Base-by-base conservation (phyloP, 2,113 vertebrate genomes). In the Orthonyx spaldingii region DNA sequence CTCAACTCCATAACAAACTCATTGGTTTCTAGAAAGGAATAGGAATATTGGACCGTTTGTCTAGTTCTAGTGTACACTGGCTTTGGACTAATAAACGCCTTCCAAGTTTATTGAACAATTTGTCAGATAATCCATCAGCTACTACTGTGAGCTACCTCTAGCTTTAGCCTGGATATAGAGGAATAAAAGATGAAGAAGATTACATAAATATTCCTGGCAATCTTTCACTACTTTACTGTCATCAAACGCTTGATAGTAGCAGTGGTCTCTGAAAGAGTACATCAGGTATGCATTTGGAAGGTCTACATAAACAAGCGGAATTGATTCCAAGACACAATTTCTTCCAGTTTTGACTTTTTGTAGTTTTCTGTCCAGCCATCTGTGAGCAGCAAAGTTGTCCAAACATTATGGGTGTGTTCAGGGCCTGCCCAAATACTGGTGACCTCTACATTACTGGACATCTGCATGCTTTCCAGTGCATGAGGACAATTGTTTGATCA, bases 31-130 rank as follows among this genome's bases (percentile, higher is more conserved):
- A 69, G 69, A 92, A 90, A 71, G 42, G 47, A 92, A 94, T 53
- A 84, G 42, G 47, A 44, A 60, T 92, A 68, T 41, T 76, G 81
- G 53, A 89, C 59, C 2, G 0, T 84, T 89, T 87, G 30, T 59
- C 44, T 87, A 60, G 12, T 75, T 86, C 42, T 72, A 50, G 44
- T 63, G 17, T 81, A 79, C 42, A 37, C 77, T 79, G 74, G 65
- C 61, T 52, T 92, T 89, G 18, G 56, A 53, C 49, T 92, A 83
- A 76, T 11, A 93, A 53, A 72, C 2, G 4, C 6, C 12, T 85
- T 95, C 85, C 90, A 94, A 86, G 86, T 69, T 35, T 90, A 82
- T 88, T 92, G 59, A 92, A 75, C 33, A 89, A 86, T 93, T 94
- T 90, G 57, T 90, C 55, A 71, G 44, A 70, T 71, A 64, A 89